phyloP scores from a whole-genome alignment of 2,888 invertebrate genomes.

The Steinernema carpocapsae region DNA sequence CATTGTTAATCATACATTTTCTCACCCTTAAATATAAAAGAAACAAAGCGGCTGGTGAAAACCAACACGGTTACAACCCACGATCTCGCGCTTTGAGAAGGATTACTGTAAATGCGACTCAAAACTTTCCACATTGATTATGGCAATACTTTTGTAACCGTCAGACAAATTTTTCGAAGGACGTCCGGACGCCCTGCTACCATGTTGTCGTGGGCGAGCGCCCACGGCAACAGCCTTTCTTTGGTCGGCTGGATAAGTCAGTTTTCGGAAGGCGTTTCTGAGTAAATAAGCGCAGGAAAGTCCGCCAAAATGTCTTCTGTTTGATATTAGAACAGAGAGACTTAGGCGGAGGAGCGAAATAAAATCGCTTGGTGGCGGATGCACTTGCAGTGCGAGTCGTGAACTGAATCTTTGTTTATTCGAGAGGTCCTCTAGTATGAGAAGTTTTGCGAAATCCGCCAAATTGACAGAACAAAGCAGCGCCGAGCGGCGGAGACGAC shows the following conservation, averaged over 20 bases:
- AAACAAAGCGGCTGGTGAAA: neutral
- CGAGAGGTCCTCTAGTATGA: constrained; percentile 23
- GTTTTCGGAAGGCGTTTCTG: no score
- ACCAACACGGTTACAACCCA: neutral
- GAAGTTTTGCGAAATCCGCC: neutral
- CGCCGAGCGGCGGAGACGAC: neutral
- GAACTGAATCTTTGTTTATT: constrained; percentile 22
- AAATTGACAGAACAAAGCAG: neutral
- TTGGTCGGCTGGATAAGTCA: no score
- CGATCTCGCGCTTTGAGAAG: neutral
- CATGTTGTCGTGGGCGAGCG: no score
- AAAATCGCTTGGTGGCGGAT: neutral
- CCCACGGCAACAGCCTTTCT: no score
- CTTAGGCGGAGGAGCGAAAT: neutral
- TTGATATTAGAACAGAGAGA: no score
- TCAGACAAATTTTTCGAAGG: no score
- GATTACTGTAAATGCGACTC: no score
- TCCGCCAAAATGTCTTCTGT: no score
- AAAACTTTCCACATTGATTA: no score
- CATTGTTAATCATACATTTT: constrained; percentile 25
- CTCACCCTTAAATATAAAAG: constrained; percentile 3
- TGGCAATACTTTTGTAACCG: no score
- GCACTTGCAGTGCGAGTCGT: neutral
- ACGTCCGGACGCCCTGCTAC: no score
- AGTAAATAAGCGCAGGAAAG: no score